A percentile compares a stretch with the other conserved stretches of the same genome.
Evolutionary conservation across 2,888 invertebrate species (phyloP).

Genomic region (Melipona bicolor): DNA sequence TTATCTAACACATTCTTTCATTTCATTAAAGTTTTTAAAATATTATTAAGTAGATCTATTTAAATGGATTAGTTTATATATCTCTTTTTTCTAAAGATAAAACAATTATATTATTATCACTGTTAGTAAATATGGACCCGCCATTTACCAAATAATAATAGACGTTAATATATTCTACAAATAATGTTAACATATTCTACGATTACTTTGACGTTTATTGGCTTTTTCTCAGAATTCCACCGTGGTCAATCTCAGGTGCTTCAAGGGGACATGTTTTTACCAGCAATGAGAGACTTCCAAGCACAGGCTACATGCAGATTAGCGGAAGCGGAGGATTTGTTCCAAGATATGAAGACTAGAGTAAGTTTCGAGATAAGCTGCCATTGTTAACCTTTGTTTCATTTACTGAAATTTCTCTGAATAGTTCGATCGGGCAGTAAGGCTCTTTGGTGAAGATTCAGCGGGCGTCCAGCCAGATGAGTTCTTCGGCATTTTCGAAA

Average conservation of each 20-base stretch:
- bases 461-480: conserved; percentile 94
- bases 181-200: no score
- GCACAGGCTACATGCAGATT: conserved; percentile 96
- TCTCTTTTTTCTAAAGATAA: no score
- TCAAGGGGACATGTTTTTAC: conserved; percentile 93
- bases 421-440: conserved; percentile 94
- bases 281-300: conserved; percentile 97
- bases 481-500: conserved; percentile 96
- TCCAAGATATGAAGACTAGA: conserved; percentile 96
- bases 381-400: no score
- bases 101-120: no score
- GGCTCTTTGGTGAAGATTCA: conserved; percentile 95
- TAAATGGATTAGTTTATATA: no score
- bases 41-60: no score
- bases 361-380: conserved; percentile 78
- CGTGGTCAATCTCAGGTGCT: conserved; percentile 88
- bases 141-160: no score
- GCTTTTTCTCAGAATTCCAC: conserved; percentile 89
- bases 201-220: not conserved
- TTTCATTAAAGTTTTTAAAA: no score
- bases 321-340: conserved; percentile 96
- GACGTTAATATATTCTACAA: no score
- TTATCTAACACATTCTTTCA: no score
- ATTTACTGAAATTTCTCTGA: not conserved
- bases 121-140: no score